phyloP scores from a whole-genome alignment of 30 jellyfish, hydroid and myxozoan species.

The Hydractinia echinata region DNA sequence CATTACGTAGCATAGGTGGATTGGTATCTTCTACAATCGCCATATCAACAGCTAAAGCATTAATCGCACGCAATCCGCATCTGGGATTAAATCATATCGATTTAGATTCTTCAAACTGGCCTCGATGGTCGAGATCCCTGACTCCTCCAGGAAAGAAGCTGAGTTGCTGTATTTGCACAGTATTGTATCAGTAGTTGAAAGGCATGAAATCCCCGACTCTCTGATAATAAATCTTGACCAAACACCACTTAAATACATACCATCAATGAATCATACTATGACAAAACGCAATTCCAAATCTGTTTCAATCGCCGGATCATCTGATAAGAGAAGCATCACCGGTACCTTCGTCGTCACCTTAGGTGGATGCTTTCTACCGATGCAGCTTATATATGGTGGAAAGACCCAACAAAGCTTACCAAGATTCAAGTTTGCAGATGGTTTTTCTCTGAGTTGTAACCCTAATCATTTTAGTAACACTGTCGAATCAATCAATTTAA shows the following conservation, averaged over 20 bases:
- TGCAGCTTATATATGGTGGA: conserved; percentile 15
- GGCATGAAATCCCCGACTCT: background rate
- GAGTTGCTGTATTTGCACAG: background rate
- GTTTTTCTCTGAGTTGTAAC: background rate
- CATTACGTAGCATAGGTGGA: conserved; percentile 8
- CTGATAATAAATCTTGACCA: conserved; percentile 7
- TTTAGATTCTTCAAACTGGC: conserved; percentile 6
- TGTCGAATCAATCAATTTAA: background rate
- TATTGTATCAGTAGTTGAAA: background rate
- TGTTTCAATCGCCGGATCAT: background rate
- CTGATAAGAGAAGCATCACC: conserved; percentile 11
- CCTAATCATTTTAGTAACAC: background rate
- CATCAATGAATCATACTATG: conserved; percentile 5
- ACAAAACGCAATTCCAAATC: background rate
- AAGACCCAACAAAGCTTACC: too few species aligned
- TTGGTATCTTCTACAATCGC: conserved; percentile 17
- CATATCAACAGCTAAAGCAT: conserved; percentile 17
- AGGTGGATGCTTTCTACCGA: background rate
- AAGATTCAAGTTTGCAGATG: background rate
- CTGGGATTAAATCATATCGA: conserved; percentile 1
- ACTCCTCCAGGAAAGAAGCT: background rate
- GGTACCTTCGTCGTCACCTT: background rate
- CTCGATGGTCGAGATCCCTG: conserved; percentile 13
- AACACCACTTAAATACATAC: conserved; percentile 2
- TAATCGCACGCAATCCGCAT: conserved; percentile 25